Evolutionary conservation across 1,140 invertebrate species (phyloP).

Genomic region (Procambarus clarkii): DNA sequence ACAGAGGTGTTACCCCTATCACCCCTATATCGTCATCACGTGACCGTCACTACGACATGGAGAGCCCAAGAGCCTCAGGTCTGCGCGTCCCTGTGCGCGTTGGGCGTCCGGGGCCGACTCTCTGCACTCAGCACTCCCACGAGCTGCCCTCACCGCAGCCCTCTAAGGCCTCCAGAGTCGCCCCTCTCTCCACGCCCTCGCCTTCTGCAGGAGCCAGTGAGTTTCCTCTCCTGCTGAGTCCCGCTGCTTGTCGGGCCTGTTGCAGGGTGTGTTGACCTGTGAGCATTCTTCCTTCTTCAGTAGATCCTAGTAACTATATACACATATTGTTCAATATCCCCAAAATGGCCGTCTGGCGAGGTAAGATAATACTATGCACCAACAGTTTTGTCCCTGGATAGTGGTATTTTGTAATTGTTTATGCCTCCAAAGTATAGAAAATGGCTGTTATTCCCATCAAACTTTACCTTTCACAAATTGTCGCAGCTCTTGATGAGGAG

Average conservation of each 20-base stretch:
- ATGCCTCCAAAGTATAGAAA: too few relatives aligned
- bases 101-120: background rate
- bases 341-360: too few relatives aligned
- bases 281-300: too few relatives aligned
- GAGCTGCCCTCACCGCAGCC: background rate
- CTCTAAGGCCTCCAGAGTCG: conserved; percentile 23
- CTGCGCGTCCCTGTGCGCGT: conserved; percentile 27
- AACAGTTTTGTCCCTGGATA: too few relatives aligned
- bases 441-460: too few relatives aligned
- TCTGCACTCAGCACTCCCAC: background rate
- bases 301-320: too few relatives aligned
- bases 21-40: background rate
- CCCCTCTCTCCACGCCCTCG: conserved; percentile 43
- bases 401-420: too few relatives aligned
- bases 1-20: background rate
- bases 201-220: conserved; percentile 49
- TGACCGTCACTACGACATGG: background rate
- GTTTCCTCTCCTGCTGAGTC: background rate
- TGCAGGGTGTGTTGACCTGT: background rate
- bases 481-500: too few relatives aligned
- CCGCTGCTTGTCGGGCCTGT: background rate
- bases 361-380: too few relatives aligned
- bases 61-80: conserved; percentile 24
- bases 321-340: too few relatives aligned
- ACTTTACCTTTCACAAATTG: too few relatives aligned